phyloP scores from a whole-genome alignment of 2,113 vertebrate genomes.

The Turdus rufiventris region DNA sequence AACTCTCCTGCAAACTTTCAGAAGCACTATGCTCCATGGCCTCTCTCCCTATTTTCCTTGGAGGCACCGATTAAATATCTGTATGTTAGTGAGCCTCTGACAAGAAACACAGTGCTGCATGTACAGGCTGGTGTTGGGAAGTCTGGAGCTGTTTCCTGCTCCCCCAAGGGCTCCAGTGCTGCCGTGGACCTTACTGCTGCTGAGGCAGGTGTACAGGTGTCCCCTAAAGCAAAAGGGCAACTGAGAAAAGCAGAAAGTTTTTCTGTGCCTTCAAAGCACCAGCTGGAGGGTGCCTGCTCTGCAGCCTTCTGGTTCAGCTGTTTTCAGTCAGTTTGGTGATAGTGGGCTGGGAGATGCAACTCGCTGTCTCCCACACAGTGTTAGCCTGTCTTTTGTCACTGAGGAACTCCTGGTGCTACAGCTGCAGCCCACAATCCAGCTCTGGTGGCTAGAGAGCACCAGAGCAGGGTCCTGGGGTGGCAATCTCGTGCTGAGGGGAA shows the following conservation, averaged over 20 bases:
- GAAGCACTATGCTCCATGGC: fast-evolving
- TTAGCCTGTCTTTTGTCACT: neutral
- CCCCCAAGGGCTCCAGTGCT: neutral
- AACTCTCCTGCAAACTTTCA: fast-evolving
- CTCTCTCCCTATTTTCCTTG: neutral
- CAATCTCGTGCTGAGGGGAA: neutral
- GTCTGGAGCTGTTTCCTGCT: neutral
- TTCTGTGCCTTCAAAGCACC: neutral
- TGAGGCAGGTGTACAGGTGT: neutral
- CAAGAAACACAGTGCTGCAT: neutral
- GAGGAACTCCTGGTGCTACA: neutral
- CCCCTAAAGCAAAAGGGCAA: neutral
- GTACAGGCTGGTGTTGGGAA: neutral
- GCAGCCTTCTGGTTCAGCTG: neutral
- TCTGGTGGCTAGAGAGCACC: fast-evolving
- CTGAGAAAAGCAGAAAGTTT: neutral
- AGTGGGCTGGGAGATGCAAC: neutral
- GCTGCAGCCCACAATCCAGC: neutral
- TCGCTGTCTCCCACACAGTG: neutral
- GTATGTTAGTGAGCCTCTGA: neutral
- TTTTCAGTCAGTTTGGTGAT: neutral
- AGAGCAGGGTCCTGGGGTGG: neutral
- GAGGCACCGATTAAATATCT: neutral
- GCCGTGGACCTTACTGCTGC: neutral
- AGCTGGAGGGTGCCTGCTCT: neutral